A percentile compares a stretch with the other conserved stretches of the same genome.
These are phyloP conservation scores for Harpagifer antarcticus DNA, from an alignment of 2,797 vertebrate genomes.

Conservation along the genomic window DNA sequence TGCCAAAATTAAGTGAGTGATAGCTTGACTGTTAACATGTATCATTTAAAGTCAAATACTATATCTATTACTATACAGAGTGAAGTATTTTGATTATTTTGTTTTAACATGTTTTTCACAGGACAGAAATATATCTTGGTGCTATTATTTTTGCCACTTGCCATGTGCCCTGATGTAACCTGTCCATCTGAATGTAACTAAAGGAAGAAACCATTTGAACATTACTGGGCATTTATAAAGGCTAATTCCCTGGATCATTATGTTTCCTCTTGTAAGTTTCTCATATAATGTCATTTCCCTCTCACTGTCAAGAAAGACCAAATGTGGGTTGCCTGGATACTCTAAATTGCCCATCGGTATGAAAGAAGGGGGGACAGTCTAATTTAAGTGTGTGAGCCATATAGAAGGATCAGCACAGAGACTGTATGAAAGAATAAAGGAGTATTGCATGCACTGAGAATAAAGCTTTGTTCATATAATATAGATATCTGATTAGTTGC, in stretches of 20 bases:
- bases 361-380: conserved; percentile 8
- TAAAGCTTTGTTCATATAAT: neutral
- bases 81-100: too few species aligned
- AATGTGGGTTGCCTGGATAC: conserved; percentile 11
- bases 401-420: conserved; percentile 3
- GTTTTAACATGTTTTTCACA: neutral
- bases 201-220: neutral
- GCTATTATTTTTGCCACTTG: neutral
- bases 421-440: conserved; percentile 4
- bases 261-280: neutral
- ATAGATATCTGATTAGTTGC: neutral
- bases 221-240: neutral
- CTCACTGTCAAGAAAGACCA: conserved; percentile 4
- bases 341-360: conserved; percentile 24
- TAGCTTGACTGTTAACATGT: too few species aligned
- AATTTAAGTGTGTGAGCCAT: conserved; percentile 8
- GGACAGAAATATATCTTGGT: neutral
- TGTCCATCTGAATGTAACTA: neutral
- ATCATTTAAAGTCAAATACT: neutral
- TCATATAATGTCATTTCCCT: neutral
- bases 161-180: neutral
- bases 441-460: neutral
- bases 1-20: neutral
- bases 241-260: neutral
- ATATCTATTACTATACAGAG: too few species aligned